These are phyloP conservation scores for Cryptocephalus primarius DNA, from an alignment of 2,888 invertebrate species.

Conservation along the genomic window DNA sequence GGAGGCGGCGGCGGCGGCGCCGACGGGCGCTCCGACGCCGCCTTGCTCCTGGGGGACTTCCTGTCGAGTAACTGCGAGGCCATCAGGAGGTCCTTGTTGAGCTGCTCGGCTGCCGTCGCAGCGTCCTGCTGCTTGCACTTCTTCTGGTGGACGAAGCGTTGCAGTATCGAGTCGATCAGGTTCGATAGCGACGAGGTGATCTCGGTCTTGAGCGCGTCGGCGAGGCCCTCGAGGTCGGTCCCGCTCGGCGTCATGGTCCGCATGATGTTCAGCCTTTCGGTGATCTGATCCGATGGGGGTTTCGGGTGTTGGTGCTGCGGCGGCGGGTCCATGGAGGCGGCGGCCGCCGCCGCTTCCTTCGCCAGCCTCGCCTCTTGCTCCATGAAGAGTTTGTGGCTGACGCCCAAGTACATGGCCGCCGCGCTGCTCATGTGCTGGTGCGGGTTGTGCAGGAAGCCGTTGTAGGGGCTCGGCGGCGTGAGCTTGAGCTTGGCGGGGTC, in stretches of 20 bases:
- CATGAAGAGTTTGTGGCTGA: conserved; percentile 66
- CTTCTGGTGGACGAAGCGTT: conserved; percentile 73
- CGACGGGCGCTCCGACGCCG: conserved; percentile 46
- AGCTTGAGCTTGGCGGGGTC: conserved; percentile 37
- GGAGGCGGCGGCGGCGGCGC: conserved; percentile 36
- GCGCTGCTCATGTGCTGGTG: conserved; percentile 40
- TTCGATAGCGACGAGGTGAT: conserved; percentile 74
- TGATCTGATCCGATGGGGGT: conserved; percentile 50
- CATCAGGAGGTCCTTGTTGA: conserved; percentile 73
- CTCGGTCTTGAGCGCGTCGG: conserved; percentile 85
- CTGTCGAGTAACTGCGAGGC: conserved; percentile 73
- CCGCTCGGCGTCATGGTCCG: conserved; percentile 56
- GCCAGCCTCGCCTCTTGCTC: conserved; percentile 70
- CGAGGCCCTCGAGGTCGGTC: conserved; percentile 76
- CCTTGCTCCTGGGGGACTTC: conserved; percentile 73
- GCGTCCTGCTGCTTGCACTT: conserved; percentile 70
- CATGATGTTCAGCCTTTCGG: conserved; percentile 68
- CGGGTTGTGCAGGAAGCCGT: conserved; percentile 35
- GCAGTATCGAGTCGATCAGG: conserved; percentile 79
- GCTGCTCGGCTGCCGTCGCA: conserved; percentile 70
- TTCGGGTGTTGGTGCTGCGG: conserved; percentile 29
- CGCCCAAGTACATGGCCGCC: conserved; percentile 62
- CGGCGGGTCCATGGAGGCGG: conserved; percentile 46
- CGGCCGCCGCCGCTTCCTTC: conserved; percentile 47
- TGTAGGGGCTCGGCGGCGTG: conserved; percentile 35